Base-by-base conservation (phyloP, 2,797 vertebrate genomes). In the Tympanoctomys barrerae region DNA sequence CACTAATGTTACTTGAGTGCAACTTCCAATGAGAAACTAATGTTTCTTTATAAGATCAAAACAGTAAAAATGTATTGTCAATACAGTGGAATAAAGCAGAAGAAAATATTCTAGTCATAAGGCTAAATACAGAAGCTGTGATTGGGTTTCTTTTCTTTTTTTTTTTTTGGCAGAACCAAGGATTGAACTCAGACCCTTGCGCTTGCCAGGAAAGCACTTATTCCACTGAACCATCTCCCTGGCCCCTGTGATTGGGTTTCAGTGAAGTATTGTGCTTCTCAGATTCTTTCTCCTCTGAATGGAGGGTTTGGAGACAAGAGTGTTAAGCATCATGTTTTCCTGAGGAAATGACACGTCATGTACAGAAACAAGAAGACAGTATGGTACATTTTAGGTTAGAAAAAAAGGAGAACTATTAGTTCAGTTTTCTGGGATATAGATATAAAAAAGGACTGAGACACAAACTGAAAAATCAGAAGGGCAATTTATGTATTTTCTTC, bases 381-480 rank as follows among this genome's bases (percentile, higher is more conserved):
- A 46, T 77, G 57, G 90, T 70, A 21, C 70, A 87, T 66, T 94
- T 62, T 85, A 73, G 75, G 42, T 80, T 14, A 83, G n/a, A 75
- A 90, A 28, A 73, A 49, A 28, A 66, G 49, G 68, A 92, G 90
- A 33, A n/a, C 24, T 66, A 83, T 83, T 16, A 84, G 79, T 81
- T 84, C 70, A 19, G 80, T 78, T 83, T 93, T 90, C 59, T 82
- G 68, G 61, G 73, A 9, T 68, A 11, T 19, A 39, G 4, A 82
- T 28, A 87, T 39, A 79, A 92, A 94, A 94, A 90, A 24, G 52
- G 87, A 54, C 26, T 86, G 42, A n/a, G 66, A 90, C 2, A 88
- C 39, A 78, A 96, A 90, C 39, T 16, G 26, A 96, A 87, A 96
- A 78, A 59, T 70, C 46, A 49, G 54, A 95, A 84, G 11, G 42